A percentile compares a stretch with the other conserved stretches of the same genome.
Conservation (phyloP, 2,888 invertebrate genomes). For the Endomychus coccineus region DNA sequence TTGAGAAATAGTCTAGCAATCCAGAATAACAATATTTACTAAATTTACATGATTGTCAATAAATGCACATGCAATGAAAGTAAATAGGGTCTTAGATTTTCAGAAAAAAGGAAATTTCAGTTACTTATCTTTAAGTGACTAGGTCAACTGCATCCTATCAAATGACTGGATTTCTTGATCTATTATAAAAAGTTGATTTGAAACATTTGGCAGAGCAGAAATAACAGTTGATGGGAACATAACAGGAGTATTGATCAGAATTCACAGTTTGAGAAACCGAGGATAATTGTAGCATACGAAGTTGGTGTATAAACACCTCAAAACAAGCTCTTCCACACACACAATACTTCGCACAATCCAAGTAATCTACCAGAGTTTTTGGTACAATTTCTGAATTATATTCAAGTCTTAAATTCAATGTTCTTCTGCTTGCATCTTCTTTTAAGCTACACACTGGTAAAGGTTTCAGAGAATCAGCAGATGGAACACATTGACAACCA, state of each 20-base stretch:
- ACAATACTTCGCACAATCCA: constrained; percentile 57
- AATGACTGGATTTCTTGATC: constrained; percentile 39
- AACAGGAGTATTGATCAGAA: constrained; percentile 37
- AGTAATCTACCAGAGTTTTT: constrained; percentile 50
- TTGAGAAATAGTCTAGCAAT: no score
- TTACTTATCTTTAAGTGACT: no score
- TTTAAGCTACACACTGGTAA: constrained; percentile 48
- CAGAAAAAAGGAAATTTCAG: no score
- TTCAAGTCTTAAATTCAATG: constrained; percentile 47
- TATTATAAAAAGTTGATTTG: constrained; percentile 27
- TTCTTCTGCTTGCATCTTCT: constrained; percentile 49
- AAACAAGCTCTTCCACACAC: constrained; percentile 50
- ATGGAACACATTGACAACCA: neutral
- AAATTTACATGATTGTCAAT: no score
- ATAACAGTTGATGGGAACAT: constrained; percentile 52
- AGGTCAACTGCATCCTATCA: constrained; percentile 47
- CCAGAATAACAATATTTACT: no score
- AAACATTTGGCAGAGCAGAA: constrained; percentile 54
- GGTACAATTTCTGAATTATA: constrained; percentile 56
- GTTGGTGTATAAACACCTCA: constrained; percentile 31
- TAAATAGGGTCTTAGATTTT: no score
- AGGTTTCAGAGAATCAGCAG: constrained; percentile 24
- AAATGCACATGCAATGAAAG: no score
- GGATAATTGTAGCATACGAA: constrained; percentile 41
- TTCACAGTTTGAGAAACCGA: constrained; percentile 41